These are phyloP conservation scores for Saccostrea glomerata DNA, from an alignment of 1,140 invertebrate genomes.

Conservation along the genomic window DNA sequence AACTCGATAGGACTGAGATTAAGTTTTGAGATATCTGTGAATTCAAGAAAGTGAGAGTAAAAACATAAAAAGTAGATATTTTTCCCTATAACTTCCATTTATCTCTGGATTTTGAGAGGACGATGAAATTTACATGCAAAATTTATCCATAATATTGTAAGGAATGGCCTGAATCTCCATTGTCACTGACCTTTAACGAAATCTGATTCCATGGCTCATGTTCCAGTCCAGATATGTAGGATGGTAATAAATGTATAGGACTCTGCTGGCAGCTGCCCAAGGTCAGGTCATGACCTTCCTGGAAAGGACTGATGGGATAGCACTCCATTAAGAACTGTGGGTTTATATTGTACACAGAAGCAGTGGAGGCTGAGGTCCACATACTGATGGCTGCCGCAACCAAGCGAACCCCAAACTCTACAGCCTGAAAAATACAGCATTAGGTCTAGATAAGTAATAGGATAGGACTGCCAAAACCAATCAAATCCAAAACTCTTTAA, in stretches of 20 bases:
- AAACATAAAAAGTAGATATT: too few relatives aligned
- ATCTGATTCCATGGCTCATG: conserved; percentile 63
- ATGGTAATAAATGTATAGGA: conserved; percentile 47
- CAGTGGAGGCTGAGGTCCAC: conserved; percentile 47
- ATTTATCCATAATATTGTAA: background rate
- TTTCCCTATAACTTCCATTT: background rate
- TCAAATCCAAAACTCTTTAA: too few relatives aligned
- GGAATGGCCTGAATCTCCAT: background rate
- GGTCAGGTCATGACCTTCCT: background rate
- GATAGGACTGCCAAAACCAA: too few relatives aligned
- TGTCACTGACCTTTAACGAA: conserved; percentile 53
- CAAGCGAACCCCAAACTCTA: conserved; percentile 54
- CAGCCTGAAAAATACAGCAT: conserved; percentile 42
- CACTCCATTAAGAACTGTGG: conserved; percentile 45
- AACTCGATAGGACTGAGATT: too few relatives aligned
- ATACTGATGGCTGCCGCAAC: conserved; percentile 54
- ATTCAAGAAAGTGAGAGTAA: too few relatives aligned
- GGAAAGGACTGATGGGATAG: background rate
- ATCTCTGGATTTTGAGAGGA: background rate
- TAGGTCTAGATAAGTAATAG: too few relatives aligned
- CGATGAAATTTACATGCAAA: background rate
- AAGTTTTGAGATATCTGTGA: too few relatives aligned
- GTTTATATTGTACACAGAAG: conserved; percentile 49
- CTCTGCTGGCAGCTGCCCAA: background rate
- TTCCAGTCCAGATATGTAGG: conserved; percentile 49